Percentiles rank a stretch among this genome's conserved stretches.
Evolutionary conservation across 2,888 invertebrate species (phyloP).

Genomic region (Actias luna): DNA sequence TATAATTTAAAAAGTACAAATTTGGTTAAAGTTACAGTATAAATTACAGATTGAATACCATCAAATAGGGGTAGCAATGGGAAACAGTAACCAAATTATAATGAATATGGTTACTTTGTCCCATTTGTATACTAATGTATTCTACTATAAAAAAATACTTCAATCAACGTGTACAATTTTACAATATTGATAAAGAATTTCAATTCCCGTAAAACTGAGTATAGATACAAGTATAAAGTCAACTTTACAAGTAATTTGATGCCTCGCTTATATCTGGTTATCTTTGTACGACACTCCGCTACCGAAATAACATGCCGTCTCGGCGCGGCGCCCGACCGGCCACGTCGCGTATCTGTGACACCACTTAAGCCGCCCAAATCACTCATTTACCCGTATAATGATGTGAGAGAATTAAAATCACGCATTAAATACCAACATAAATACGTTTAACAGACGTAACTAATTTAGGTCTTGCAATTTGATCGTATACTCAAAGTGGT

Average conservation of each 20-base stretch:
- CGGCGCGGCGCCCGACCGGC: slow-evolving; percentile 3
- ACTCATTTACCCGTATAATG: slow-evolving; percentile 19
- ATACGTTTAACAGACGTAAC: neutral
- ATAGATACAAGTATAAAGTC: neutral
- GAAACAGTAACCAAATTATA: too few relatives aligned
- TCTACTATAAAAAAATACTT: too few relatives aligned
- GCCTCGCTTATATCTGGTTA: neutral
- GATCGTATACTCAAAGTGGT: neutral
- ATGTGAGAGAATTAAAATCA: slow-evolving; percentile 17
- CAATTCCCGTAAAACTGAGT: too few relatives aligned
- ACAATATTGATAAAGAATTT: too few relatives aligned
- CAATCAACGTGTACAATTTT: too few relatives aligned
- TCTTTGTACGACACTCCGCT: neutral
- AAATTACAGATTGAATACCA: too few relatives aligned
- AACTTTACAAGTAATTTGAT: neutral
- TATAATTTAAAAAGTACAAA: too few relatives aligned
- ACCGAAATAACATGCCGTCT: slow-evolving; percentile 4
- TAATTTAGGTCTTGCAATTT: slow-evolving; percentile 1
- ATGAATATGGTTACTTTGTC: too few relatives aligned
- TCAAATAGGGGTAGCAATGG: too few relatives aligned
- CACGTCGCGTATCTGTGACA: neutral
- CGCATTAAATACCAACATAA: neutral
- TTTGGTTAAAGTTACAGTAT: too few relatives aligned
- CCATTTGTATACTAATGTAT: too few relatives aligned
- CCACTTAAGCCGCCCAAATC: slow-evolving; percentile 20